Conservation (phyloP, 2,113 vertebrate species). For the Oxygymnocypris stewartii region DNA sequence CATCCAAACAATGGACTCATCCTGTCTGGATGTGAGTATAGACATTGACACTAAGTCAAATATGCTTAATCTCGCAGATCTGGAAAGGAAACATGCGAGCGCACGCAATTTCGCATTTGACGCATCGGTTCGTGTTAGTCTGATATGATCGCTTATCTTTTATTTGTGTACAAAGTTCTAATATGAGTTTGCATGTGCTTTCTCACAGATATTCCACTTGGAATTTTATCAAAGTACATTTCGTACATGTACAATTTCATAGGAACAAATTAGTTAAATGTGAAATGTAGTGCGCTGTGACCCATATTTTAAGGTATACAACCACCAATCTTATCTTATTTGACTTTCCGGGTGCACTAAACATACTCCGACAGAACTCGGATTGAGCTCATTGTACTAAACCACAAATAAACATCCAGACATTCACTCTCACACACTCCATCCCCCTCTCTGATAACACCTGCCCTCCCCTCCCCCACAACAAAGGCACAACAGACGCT, state of each 20-base stretch:
- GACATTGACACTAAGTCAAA: constrained; percentile 43
- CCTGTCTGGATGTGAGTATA: constrained; percentile 39
- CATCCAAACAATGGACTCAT: constrained; percentile 44
- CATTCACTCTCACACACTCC: constrained; percentile 52
- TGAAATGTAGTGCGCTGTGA: neutral
- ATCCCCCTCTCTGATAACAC: constrained; percentile 67
- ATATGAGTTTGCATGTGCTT: neutral
- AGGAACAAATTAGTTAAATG: constrained; percentile 22
- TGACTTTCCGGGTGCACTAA: constrained; percentile 33
- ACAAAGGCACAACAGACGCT: constrained; percentile 57
- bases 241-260: constrained; percentile 41
- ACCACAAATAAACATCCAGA: constrained; percentile 46
- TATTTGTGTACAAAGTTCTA: neutral
- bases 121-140: neutral
- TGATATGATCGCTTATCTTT: neutral
- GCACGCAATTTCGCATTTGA: constrained; percentile 27
- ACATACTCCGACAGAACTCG: constrained; percentile 40
- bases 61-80: constrained; percentile 10
- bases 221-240: neutral
- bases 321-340: neutral
- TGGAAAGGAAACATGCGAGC: neutral
- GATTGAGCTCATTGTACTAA: constrained; percentile 35
- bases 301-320: neutral
- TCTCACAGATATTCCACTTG: neutral
- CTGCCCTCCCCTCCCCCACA: constrained; percentile 70